Evolutionary conservation across 2,888 invertebrate genomes (phyloP), one percentile per base, ranked within the genome.

Genomic region (Lottia gigantea): DNA sequence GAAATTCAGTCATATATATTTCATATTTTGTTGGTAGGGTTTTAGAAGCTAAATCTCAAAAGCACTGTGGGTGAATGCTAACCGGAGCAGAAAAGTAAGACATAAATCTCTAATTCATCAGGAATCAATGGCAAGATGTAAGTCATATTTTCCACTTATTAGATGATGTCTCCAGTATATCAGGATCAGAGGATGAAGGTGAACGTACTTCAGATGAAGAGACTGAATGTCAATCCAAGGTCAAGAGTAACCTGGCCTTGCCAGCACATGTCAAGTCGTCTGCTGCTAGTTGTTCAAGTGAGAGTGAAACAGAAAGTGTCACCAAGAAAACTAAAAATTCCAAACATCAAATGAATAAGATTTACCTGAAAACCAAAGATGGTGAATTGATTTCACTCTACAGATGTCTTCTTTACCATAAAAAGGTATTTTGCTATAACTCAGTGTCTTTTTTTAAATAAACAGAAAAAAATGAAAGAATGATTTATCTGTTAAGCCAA

Each of bases 351-450:
- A 55, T 55, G 19, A 55, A 55, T 23, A 93, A 94, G 87, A 91
- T 94, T 0, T 94, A 93, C 86, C 92, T 94, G 81, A 92, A 92
- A 78, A 94, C 93, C 83, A 87, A 90, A 0, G 88, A 90, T 3
- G 93, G 93, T 0, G 91, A 92, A 79, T 92, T 94, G 72, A 91
- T 95, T 82, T 94, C 94, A 64, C 88, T 95, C 64, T 94, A 94
- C 83, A 90, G 93, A 80, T 93, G 93, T 83, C 89, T 95, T 69
- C 86, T 95, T 66, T 92, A 93, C 83, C 92, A 92, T 80, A 93
- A 92, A 85, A 94, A 87, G 82, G 89, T 88, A 78, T 67, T 62
- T 67, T 63, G 11, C 19, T 46, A 55, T 40, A 1, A 40, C 40
- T 40, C 1, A 1, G 7, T 16, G n/a, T 16, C 45, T 55, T 49